Base-by-base conservation (phyloP, 2,888 invertebrate species). In the Philaethria dido region DNA sequence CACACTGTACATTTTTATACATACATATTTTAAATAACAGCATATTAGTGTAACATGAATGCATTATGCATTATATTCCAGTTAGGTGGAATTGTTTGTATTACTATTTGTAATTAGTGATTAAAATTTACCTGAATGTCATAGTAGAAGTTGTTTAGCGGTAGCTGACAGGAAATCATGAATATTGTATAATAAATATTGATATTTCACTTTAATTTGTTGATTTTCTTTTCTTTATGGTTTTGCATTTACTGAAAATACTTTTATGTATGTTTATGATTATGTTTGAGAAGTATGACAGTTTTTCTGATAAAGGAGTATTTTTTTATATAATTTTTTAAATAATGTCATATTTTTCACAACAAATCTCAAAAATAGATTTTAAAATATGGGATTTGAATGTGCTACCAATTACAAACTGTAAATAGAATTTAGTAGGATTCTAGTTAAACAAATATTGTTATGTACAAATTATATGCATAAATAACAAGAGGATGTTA, bases 231-330 rank as follows among this genome's bases (percentile, higher is more conserved):
- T 11, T 16, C 13, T 52, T 29, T 50, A 6, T 52, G 8, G 11
- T 11, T 11, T 52, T 52, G 52, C 52, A 52, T 52, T 52, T 52
- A 52, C 16, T 33, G 16, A 9, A n/a, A 29, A 29, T 52, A 52
- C 16, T 52, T 52, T 11, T 16, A 52, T 52, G 29, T 33, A 33
- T 33, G 11, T 33, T 29, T 52, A 16, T 29, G 29, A 13, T 52
- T 3, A 16, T 33, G 2, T 2, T 29, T n/a, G n/a, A n/a, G n/a
- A n/a, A 1, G 25, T 48, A 4, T 25, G n/a, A 47, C 5, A 13
- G 13, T 33, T 33, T n/a, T 22, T 48, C 14, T 48, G 20, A 25
- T 48, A 25, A 48, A 5, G 1, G 11, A 20, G 20, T 47, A 11
- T 2, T 47, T 20, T 22, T 20, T 47, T 25, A n/a, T n/a, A n/a